phyloP scores from a whole-genome alignment of 2,113 vertebrate genomes.

The Gambusia holbrooki region DNA sequence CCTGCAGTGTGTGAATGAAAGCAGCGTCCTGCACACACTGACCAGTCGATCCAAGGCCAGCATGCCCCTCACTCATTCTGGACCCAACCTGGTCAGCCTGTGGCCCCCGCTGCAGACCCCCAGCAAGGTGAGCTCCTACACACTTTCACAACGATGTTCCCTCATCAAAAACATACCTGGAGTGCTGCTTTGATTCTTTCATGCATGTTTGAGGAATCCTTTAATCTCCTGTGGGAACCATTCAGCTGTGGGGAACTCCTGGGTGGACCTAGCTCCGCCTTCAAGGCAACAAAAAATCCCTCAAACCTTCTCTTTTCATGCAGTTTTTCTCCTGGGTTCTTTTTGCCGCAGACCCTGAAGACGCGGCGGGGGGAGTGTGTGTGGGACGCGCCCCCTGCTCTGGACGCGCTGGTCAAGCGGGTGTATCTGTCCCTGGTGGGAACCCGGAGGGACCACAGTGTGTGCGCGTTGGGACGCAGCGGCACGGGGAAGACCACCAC shows the following conservation, averaged over 20 bases:
- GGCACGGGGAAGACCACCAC: conserved; percentile 86
- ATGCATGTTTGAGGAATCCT: too few relatives aligned
- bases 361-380: conserved; percentile 64
- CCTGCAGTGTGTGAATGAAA: conserved; percentile 86
- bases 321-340: neutral
- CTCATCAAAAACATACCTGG: too few relatives aligned
- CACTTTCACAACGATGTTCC: too few relatives aligned
- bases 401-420: conserved; percentile 82
- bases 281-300: too few relatives aligned
- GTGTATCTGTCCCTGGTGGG: conserved; percentile 86
- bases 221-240: too few relatives aligned
- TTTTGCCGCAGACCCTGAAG: conserved; percentile 55
- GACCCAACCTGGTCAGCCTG: conserved; percentile 82
- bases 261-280: too few relatives aligned
- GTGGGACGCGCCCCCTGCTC: conserved; percentile 77
- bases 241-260: too few relatives aligned
- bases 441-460: conserved; percentile 85
- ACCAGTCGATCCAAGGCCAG: conserved; percentile 78
- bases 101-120: conserved; percentile 47
- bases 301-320: too few relatives aligned
- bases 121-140: conserved; percentile 76
- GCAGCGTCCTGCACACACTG: conserved; percentile 85
- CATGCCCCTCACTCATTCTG: conserved; percentile 82
- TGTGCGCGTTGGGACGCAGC: conserved; percentile 87
- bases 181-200: too few relatives aligned